Evolutionary conservation across 2,888 invertebrate genomes (phyloP), one percentile per base, ranked within the genome.

Genomic region (Exephanes ischioxanthus): DNA sequence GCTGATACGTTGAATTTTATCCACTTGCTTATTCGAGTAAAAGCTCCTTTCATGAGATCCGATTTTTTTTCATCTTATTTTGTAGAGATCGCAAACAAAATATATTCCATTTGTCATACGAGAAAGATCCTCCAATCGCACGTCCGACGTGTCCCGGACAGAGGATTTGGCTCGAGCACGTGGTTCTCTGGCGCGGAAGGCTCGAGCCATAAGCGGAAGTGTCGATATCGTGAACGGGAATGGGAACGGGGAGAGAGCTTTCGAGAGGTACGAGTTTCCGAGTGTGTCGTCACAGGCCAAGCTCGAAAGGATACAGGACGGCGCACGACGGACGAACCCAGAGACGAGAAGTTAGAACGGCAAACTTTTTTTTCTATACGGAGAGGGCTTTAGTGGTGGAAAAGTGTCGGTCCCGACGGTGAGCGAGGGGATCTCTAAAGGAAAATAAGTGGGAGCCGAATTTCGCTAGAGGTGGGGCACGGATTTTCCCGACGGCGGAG

Each of bases 251-350:
- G 48, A 30, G 51, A 76, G 76, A 45, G 73, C 66, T 37, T 53
- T 66, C 53, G 76, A 51, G 66, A 76, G 76, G 33, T 53, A 66
- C 76, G 76, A 67, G 53, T 76, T 76, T 76, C 76, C 76, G 53
- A 67, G 53, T 76, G 66, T 67, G 66, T 53, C 66, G 76, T 67
- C 66, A 22, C 37, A 33, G 76, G 16, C 45, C 51, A 37, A 76
- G 51, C 76, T 76, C 33, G 76, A 76, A 37, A 53, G 66, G 30
- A 75, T 75, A 76, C 53, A 76, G 53, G 33, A 19, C 66, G 63
- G 30, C 7, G n/a, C 22, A n/a, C 37, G 37, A 37, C 48, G 53
- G 30, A 6, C 66, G 16, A 67, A 22, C 37, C 37, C 53, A 22
- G 76, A 53, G 37, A 67, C 66, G 66, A 67, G 26, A 61, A 61